Conservation (phyloP, 2,888 invertebrate species). For the Platynereis dumerilii region DNA sequence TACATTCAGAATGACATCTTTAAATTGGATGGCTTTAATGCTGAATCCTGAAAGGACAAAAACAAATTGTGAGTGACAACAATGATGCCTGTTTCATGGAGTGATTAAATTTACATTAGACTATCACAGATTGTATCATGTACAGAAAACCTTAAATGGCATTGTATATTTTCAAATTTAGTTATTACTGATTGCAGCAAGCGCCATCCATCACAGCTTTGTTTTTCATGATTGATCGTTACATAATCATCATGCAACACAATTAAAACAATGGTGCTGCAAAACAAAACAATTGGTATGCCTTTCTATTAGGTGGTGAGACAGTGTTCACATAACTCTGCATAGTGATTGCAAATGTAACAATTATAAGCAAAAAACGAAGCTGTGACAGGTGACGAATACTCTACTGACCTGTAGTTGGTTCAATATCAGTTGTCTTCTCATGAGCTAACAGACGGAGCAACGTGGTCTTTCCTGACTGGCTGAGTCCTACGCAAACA, state of each 20-base stretch:
- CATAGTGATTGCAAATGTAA: background rate
- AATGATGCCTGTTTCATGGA: too few relatives aligned
- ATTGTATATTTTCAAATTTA: too few relatives aligned
- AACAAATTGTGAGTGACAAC: too few relatives aligned
- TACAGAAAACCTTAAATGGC: too few relatives aligned
- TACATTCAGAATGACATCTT: conserved; percentile 57
- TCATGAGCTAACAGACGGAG: conserved; percentile 54
- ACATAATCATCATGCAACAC: too few relatives aligned
- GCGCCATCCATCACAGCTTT: too few relatives aligned
- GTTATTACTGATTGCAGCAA: too few relatives aligned
- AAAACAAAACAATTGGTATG: too few relatives aligned
- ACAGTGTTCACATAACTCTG: background rate
- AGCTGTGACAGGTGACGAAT: background rate
- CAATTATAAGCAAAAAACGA: background rate
- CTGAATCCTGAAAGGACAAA: conserved; percentile 52
- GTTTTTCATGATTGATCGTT: too few relatives aligned
- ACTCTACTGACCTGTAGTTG: conserved; percentile 52
- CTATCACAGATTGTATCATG: too few relatives aligned
- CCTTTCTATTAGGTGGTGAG: background rate
- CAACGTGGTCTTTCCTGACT: conserved; percentile 56
- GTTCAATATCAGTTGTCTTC: conserved; percentile 50
- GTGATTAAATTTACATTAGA: too few relatives aligned
- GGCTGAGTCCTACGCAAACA: conserved; percentile 55
- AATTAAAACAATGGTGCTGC: too few relatives aligned
- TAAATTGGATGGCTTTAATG: conserved; percentile 58